Conservation (phyloP, 2,797 vertebrate species). For the Aphelocoma californica region DNA sequence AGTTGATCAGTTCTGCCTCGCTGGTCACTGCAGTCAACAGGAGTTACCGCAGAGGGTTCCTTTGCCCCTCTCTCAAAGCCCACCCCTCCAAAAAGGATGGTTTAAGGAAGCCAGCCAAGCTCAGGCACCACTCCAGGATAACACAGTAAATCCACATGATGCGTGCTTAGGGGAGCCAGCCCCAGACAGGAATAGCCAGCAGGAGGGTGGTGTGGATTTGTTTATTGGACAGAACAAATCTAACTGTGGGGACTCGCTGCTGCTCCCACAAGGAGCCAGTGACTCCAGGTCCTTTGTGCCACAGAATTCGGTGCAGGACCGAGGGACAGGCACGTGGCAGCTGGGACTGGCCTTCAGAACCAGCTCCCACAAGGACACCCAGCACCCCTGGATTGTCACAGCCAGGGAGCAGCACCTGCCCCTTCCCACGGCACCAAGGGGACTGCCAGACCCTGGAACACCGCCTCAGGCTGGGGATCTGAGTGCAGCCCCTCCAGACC, state of each 20-base stretch:
- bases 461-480: fast-evolving
- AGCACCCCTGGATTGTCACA: fast-evolving
- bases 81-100: background rate
- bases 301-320: fast-evolving
- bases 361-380: background rate
- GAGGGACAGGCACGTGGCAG: background rate
- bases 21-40: conserved; percentile 64
- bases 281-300: background rate
- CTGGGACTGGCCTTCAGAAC: background rate
- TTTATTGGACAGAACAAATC: background rate
- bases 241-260: background rate
- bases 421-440: background rate
- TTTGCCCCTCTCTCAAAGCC: conserved; percentile 5
- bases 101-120: conserved; percentile 33
- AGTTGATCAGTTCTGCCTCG: conserved; percentile 64
- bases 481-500: fast-evolving
- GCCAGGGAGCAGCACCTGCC: background rate
- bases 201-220: background rate
- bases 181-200: background rate
- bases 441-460: fast-evolving
- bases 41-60: conserved; percentile 32
- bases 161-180: background rate
- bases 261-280: fast-evolving
- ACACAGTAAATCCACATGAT: background rate
- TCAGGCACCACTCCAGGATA: conserved; percentile 9